phyloP scores from a whole-genome alignment of 2,113 vertebrate species.

The Petrocephalus microphthalmus region DNA sequence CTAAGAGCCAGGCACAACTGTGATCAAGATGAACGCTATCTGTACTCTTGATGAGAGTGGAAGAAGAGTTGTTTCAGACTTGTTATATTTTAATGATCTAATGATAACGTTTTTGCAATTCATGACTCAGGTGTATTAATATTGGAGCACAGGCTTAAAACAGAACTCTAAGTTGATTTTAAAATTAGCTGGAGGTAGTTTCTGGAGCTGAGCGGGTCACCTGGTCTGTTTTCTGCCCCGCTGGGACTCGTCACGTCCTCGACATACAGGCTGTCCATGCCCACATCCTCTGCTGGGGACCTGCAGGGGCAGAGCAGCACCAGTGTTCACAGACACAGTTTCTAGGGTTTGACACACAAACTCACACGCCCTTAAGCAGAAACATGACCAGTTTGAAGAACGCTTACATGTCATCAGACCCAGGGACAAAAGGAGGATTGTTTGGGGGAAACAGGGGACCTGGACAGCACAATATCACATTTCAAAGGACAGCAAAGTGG shows the following conservation, averaged over 20 bases:
- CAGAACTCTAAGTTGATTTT: neutral
- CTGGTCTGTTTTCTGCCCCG: conserved; percentile 73
- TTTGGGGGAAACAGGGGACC: neutral
- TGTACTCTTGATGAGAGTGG: neutral
- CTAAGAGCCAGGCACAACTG: neutral
- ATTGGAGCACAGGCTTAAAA: neutral
- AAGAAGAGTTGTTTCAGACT: too few relatives aligned
- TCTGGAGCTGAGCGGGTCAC: conserved; percentile 46
- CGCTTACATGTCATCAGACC: neutral
- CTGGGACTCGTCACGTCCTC: conserved; percentile 54
- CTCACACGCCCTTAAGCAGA: neutral
- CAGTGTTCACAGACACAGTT: neutral
- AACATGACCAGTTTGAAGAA: neutral
- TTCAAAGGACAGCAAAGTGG: neutral
- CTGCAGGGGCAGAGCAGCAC: conserved; percentile 55
- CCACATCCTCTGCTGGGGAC: conserved; percentile 64
- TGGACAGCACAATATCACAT: neutral
- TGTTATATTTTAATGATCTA: neutral
- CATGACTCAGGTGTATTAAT: neutral
- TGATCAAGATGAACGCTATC: neutral
- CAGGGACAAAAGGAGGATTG: neutral
- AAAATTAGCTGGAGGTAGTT: neutral
- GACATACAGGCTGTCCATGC: conserved; percentile 71
- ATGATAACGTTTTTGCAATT: neutral
- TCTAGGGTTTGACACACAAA: neutral